Evolutionary conservation across 2,888 invertebrate species (phyloP), one percentile per base, ranked within the genome.

Genomic region (Bombylius discolor): DNA sequence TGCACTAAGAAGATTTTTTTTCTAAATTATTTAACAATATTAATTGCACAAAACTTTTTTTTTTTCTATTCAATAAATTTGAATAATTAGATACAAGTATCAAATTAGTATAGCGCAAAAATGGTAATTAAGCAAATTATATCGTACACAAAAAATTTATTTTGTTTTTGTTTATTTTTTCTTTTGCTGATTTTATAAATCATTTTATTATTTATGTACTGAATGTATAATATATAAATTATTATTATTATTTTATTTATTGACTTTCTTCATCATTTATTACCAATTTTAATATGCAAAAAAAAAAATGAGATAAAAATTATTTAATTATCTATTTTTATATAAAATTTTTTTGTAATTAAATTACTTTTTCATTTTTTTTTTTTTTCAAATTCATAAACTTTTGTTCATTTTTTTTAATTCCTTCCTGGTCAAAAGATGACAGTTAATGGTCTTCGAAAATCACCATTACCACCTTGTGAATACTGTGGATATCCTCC

Each of bases 401-500:
- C 23, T 23, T 3, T 23, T 23, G 2, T 23, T 23, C 23, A 23
- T 23, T 23, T 23, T 23, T 23, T 23, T 56, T 63, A 59, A 57
- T 59, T 59, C 60, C 62, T 62, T 51, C 61, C 60, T 66, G 73
- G 73, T 73, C 73, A 73, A 71, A 74, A 74, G 67, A 74, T 74
- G 60, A 74, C 74, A 31, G 74, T 74, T 42, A 74, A 62, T 36
- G 74, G 74, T 57, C 74, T 66, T 12, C 74, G 69, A 62, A 73
- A 74, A 60, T 74, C 74, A 12, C 69, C 68, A 49, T 66, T 63
- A 7, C 67, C 64, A 49, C 64, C 65, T 31, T 60, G 60, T 12
- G 58, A 59, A 57, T 64, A 64, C 51, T 70, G 70, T 42, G 72
- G 65, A 60, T 68, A 68, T 31, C 70, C 72, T 3, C 70, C 67